phyloP scores from a whole-genome alignment of 1,140 invertebrate species.

The Cotesia glomerata region DNA sequence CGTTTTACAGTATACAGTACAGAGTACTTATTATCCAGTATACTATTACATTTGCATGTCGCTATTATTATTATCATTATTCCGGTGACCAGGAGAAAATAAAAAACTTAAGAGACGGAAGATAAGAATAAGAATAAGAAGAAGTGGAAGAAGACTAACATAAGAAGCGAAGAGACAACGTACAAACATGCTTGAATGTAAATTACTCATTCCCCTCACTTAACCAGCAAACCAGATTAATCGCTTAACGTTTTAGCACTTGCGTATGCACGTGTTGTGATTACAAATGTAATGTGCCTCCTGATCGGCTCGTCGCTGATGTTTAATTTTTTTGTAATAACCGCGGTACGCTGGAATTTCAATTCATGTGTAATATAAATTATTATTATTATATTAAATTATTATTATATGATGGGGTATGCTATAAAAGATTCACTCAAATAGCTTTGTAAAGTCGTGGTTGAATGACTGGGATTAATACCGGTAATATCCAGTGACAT shows the following conservation, averaged over 20 bases:
- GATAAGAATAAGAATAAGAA: not conserved
- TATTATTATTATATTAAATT: not conserved
- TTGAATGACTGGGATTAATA: conserved; percentile 8
- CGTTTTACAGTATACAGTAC: no score
- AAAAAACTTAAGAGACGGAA: no score
- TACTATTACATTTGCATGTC: no score
- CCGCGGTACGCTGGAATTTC: no score
- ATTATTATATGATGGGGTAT: not conserved
- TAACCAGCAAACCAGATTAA: conserved; percentile 36
- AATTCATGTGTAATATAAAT: no score
- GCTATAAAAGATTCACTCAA: not conserved
- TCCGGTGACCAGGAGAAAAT: no score
- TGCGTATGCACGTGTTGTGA: conserved; percentile 11
- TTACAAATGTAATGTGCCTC: not conserved
- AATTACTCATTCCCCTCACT: conserved; percentile 47
- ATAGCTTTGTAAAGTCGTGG: not conserved
- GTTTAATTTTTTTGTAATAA: no score
- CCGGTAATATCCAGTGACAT: conserved; percentile 12
- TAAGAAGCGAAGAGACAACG: not conserved
- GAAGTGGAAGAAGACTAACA: not conserved
- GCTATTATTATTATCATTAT: no score
- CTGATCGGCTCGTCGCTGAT: not conserved
- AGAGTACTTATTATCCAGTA: no score
- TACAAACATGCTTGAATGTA: conserved; percentile 33
- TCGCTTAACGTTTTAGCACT: conserved; percentile 42